phyloP scores from a whole-genome alignment of 1,140 invertebrate species.

The Anastrepha obliqua region DNA sequence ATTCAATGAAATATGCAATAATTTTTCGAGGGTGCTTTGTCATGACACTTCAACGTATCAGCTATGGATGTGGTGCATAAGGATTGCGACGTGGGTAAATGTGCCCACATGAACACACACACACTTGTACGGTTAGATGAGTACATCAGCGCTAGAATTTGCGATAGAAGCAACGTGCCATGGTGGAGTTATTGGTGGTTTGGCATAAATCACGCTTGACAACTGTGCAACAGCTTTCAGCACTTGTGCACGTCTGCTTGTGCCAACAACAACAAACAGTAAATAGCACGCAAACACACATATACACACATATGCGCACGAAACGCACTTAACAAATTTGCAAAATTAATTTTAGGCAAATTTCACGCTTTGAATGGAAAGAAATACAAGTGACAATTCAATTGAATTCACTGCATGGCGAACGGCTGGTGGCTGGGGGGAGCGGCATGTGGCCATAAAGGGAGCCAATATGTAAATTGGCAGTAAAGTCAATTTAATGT shows the following conservation, averaged over 20 bases:
- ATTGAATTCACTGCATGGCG: background rate
- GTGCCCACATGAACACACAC: background rate
- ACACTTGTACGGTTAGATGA: background rate
- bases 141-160: background rate
- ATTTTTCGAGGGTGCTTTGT: background rate
- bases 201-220: slow-evolving; percentile 52
- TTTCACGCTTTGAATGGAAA: background rate
- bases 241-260: slow-evolving; percentile 38
- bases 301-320: background rate
- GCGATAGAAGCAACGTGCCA: background rate
- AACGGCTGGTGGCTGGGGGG: background rate
- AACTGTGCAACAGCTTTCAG: slow-evolving; percentile 27
- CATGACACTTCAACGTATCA: background rate
- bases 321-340: background rate
- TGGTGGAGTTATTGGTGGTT: background rate
- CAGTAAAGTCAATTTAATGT: background rate
- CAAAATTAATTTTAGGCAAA: slow-evolving; percentile 34
- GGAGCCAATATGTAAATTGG: background rate
- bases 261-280: background rate
- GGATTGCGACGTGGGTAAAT: background rate
- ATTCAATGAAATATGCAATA: background rate
- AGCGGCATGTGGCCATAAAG: background rate
- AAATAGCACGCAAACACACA: background rate
- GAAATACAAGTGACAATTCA: slow-evolving; percentile 1
- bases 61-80: background rate